phyloP scores from a whole-genome alignment of 1,140 invertebrate species.

The Rhizoglyphus robini region DNA sequence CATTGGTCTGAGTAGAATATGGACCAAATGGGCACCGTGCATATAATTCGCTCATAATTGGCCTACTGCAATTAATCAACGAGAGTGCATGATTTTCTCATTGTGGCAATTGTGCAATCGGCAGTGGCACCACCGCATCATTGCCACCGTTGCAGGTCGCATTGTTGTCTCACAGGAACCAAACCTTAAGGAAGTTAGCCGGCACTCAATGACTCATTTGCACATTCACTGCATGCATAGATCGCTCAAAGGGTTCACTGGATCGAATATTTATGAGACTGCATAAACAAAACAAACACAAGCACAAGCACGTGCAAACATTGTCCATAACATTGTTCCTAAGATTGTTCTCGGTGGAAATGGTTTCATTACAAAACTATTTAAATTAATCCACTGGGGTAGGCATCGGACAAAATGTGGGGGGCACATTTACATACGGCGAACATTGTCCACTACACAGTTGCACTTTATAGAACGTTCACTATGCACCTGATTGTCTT shows the following conservation, averaged over 20 bases:
- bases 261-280: slow-evolving; percentile 11
- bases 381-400: neutral
- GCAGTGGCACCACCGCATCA: neutral
- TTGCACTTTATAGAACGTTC: too few species aligned
- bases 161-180: neutral
- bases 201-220: neutral
- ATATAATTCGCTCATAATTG: neutral
- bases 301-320: neutral
- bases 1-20: too few species aligned
- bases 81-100: neutral
- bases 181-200: slow-evolving; percentile 7
- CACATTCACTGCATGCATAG: neutral
- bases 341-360: neutral
- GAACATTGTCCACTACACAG: neutral
- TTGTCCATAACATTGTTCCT: neutral
- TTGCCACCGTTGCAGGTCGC: neutral
- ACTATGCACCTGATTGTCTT: too few species aligned
- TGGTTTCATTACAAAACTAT: neutral
- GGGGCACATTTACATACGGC: neutral
- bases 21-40: neutral
- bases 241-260: neutral
- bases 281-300: neutral
- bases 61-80: slow-evolving; percentile 1
- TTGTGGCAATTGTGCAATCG: slow-evolving; percentile 6
- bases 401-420: neutral